Base-by-base conservation (phyloP, 2,888 invertebrate genomes). In the Orthosia gothica region DNA sequence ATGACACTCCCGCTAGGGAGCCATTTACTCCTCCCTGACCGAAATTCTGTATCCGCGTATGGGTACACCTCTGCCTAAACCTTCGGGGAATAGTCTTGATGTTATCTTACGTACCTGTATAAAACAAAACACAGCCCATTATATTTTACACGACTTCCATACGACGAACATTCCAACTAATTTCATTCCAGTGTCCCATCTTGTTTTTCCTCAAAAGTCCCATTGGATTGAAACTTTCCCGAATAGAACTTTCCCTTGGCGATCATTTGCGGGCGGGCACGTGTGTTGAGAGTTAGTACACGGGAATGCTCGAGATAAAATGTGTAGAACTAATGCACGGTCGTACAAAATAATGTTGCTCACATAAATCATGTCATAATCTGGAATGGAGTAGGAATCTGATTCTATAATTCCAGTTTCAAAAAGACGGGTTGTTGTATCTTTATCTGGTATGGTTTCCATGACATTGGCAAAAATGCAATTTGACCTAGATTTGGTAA, bases 161-260 rank as follows among this genome's bases (percentile, higher is more conserved):
- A n/a, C 13, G 20, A 57, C 18, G 12, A 70, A 52, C 47, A 59
- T 74, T 58, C 5, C 12, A 65, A 72, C 58, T 62, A 70, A 72
- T 73, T 62, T 65, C 49, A 63, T 65, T 52, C n/a, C 63, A 49
- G 20, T 26, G 20, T 40, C 61, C n/a, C 40, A 54, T 32, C 71
- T 71, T 74, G 40, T 74, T 78, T 84, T 78, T 69, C 49, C 32
- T 59, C 18, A 26, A 65, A 70, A 61, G 18, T 65, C 57, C 40
- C 64, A 50, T 64, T 71, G 26, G 62, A 47, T 54, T 20, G 2
- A 3, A 84, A 84, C 47, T 84, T 84, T 69, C 49, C 12, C 68
- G 20, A 58, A 73, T 70, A 61, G 49, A 61, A n/a, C n/a, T n/a
- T n/a, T 83, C 81, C 78, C 84, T 47, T 50, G 73, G 54, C 26